Evolutionary conservation across 2,113 vertebrate genomes (phyloP).

Genomic region (Pollachius pollachius): DNA sequence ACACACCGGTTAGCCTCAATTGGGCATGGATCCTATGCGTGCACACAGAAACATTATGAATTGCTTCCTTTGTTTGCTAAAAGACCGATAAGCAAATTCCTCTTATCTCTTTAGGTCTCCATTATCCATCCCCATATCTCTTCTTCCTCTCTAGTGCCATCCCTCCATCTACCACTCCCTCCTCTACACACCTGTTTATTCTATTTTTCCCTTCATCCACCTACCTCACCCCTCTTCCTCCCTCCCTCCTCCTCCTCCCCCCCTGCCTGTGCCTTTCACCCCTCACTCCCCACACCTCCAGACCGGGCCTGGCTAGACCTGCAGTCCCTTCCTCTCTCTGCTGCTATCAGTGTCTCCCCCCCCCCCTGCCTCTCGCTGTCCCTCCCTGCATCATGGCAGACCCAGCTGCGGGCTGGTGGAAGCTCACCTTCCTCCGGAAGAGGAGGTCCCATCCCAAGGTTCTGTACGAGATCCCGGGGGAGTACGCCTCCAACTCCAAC

Average conservation of each 20-base stretch:
- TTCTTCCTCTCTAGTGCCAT: not conserved
- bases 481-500: slow-evolving; percentile 50
- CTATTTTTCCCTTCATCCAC: not conserved
- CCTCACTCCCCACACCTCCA: no score
- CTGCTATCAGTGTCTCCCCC: not conserved
- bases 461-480: slow-evolving; percentile 80
- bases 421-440: slow-evolving; percentile 85
- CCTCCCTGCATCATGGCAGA: slow-evolving; percentile 67
- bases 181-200: not conserved
- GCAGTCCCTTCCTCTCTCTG: no score
- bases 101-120: no score
- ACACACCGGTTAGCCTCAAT: not conserved
- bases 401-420: slow-evolving; percentile 82
- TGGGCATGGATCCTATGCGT: no score
- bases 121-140: not conserved
- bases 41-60: no score
- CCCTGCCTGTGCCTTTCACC: no score
- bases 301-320: no score
- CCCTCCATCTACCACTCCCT: no score
- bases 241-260: no score
- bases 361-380: slow-evolving; percentile 12
- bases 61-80: no score
- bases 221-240: not conserved
- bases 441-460: slow-evolving; percentile 81
- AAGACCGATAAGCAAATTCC: no score